Conservation (phyloP, 2,888 invertebrate species). For the Merodon equestris region DNA sequence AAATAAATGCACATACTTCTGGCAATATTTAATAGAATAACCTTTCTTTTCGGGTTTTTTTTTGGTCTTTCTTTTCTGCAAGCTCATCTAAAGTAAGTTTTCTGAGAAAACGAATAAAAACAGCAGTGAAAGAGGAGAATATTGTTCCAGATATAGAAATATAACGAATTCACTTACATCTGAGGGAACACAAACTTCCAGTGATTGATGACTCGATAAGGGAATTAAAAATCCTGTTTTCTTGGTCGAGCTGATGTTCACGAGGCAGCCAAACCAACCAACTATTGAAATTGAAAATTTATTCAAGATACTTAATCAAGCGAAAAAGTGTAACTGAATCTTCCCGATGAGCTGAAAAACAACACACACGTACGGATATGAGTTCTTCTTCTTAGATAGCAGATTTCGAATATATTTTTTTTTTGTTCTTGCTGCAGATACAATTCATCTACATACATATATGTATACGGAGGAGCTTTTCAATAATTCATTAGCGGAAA, state of each 20-base stretch:
- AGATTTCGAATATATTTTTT: conserved; percentile 2
- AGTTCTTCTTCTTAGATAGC: no score
- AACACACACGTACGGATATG: no score
- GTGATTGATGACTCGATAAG: conserved; percentile 61
- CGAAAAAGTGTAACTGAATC: conserved; percentile 29
- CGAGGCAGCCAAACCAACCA: background rate
- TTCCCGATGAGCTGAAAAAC: background rate
- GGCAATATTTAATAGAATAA: conserved; percentile 45
- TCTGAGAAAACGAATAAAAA: conserved; percentile 14
- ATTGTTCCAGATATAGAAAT: conserved; percentile 51
- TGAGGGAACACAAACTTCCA: conserved; percentile 34
- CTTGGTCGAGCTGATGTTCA: background rate
- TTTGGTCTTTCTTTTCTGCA: conserved; percentile 59
- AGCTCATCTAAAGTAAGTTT: conserved; percentile 60
- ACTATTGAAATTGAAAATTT: conserved; percentile 15
- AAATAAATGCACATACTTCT: conserved; percentile 20
- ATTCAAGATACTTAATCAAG: conserved; percentile 28
- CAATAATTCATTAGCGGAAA: conserved; percentile 58
- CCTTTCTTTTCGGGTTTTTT: no score
- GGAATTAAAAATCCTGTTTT: conserved; percentile 27
- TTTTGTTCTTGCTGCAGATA: no score
- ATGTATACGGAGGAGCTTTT: conserved; percentile 7
- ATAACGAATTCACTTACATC: conserved; percentile 48
- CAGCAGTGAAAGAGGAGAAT: no score
- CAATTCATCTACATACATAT: no score